Percentiles rank a stretch among this genome's conserved stretches.
Evolutionary conservation across 2,113 vertebrate genomes (phyloP).

Genomic region (Sardina pilchardus): DNA sequence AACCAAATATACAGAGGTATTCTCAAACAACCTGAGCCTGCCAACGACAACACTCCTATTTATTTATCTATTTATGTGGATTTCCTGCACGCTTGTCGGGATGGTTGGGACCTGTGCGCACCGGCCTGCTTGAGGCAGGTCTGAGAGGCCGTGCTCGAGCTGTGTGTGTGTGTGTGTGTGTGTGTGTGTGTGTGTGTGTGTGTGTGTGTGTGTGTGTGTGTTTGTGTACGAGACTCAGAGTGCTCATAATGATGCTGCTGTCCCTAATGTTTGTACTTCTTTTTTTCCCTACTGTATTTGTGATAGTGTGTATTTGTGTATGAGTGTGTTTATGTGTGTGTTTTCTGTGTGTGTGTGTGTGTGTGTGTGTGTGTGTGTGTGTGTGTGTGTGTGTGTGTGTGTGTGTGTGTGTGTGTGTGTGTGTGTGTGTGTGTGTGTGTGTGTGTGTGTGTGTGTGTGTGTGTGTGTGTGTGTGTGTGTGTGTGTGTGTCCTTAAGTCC

Average conservation of each 20-base stretch:
- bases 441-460: background rate
- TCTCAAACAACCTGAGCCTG: constrained; percentile 69
- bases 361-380: background rate
- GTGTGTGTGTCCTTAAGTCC: constrained; percentile 5
- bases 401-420: background rate
- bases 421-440: no score
- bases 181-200: background rate
- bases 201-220: background rate
- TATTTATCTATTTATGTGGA: constrained; percentile 76
- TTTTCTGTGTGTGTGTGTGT: background rate
- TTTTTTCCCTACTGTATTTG: constrained; percentile 1
- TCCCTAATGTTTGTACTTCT: constrained; percentile 43
- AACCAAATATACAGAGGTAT: constrained; percentile 72
- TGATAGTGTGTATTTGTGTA: background rate
- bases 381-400: background rate
- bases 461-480: background rate
- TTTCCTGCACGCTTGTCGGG: constrained; percentile 72
- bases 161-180: constrained; percentile 27
- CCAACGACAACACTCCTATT: constrained; percentile 73
- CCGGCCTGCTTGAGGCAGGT: constrained; percentile 59
- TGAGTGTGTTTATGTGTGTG: background rate
- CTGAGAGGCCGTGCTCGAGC: constrained; percentile 48
- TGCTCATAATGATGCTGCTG: constrained; percentile 68
- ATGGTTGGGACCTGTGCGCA: constrained; percentile 55
- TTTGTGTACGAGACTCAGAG: background rate